These are phyloP conservation scores for Paramuricea clavata DNA, from an alignment of 92 coral and sea anemone genomes.

Conservation along the genomic window DNA sequence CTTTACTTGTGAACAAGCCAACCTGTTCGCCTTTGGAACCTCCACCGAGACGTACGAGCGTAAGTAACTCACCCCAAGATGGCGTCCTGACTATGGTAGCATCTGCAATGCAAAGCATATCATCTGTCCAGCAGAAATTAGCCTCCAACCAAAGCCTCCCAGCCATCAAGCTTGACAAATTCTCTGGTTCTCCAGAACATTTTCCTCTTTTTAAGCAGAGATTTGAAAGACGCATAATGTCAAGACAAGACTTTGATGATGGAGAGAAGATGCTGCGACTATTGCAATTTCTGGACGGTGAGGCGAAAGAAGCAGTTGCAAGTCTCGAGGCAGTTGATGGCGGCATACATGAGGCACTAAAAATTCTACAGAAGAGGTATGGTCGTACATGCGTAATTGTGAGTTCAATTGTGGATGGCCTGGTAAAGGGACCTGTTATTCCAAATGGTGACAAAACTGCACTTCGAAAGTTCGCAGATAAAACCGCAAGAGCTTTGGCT, in stretches of 20 bases:
- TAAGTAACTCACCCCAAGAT: neutral
- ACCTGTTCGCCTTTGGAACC: neutral
- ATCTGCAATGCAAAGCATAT: slow-evolving; percentile 30
- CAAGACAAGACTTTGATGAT: slow-evolving; percentile 61
- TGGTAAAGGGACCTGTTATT: slow-evolving; percentile 49
- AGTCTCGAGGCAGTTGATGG: slow-evolving; percentile 40
- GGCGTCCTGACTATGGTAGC: slow-evolving; percentile 37
- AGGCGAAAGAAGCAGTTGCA: slow-evolving; percentile 59
- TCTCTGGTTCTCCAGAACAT: slow-evolving; percentile 53
- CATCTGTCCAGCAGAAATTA: too few species aligned
- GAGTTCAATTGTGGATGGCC: slow-evolving; percentile 54
- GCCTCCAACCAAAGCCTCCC: slow-evolving; percentile 61
- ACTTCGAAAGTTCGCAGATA: slow-evolving; percentile 55
- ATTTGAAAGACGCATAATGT: too few species aligned
- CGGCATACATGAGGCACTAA: slow-evolving; percentile 21
- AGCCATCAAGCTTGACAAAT: slow-evolving; percentile 54
- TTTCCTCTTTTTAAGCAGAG: slow-evolving; percentile 61
- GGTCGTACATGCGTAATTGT: slow-evolving; percentile 61
- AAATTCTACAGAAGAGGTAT: slow-evolving; percentile 40
- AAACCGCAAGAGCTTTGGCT: slow-evolving; percentile 40
- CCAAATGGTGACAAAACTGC: slow-evolving; percentile 18
- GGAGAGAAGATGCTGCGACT: slow-evolving; percentile 67
- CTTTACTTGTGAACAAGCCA: neutral
- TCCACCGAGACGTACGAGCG: neutral
- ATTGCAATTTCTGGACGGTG: slow-evolving; percentile 64